A percentile compares a stretch with the other conserved stretches of the same genome.
Conservation (phyloP, 1,140 invertebrate genomes). For the Psilanteris sp. region DNA sequence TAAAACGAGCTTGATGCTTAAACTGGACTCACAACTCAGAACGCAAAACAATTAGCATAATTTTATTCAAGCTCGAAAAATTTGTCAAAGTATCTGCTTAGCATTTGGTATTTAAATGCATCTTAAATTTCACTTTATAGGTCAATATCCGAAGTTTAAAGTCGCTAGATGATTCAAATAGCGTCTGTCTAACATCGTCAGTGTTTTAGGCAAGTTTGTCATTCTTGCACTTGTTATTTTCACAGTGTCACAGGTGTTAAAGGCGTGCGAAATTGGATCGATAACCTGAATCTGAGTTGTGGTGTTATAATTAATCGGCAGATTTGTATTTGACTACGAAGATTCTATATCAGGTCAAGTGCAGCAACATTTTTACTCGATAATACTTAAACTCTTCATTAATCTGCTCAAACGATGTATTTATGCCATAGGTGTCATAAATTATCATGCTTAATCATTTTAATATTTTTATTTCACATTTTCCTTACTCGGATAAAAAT, state of each 20-base stretch:
- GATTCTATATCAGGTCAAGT: conserved; percentile 40
- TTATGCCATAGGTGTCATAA: too few relatives aligned
- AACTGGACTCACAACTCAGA: background rate
- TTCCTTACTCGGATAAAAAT: background rate
- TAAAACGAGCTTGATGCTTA: conserved; percentile 19
- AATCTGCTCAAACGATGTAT: too few relatives aligned
- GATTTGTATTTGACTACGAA: conserved; percentile 23
- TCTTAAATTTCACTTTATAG: conserved; percentile 24
- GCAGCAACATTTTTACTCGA: conserved; percentile 28
- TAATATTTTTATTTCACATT: background rate
- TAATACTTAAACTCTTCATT: too few relatives aligned
- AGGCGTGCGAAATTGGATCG: conserved; percentile 44
- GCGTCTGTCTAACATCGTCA: background rate
- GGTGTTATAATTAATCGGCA: conserved; percentile 49
- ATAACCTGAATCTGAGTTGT: conserved; percentile 41
- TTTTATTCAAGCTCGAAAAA: conserved; percentile 28
- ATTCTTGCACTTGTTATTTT: conserved; percentile 10
- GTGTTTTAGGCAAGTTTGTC: conserved; percentile 21
- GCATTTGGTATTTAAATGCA: conserved; percentile 10
- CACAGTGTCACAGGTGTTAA: conserved; percentile 44
- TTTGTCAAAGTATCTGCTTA: conserved; percentile 16
- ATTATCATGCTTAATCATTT: too few relatives aligned
- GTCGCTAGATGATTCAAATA: conserved; percentile 7
- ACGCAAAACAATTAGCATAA: conserved; percentile 38
- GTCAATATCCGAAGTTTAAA: conserved; percentile 1